Evolutionary conservation across 2,888 invertebrate genomes (phyloP).

Genomic region (Drosophila neotestacea): DNA sequence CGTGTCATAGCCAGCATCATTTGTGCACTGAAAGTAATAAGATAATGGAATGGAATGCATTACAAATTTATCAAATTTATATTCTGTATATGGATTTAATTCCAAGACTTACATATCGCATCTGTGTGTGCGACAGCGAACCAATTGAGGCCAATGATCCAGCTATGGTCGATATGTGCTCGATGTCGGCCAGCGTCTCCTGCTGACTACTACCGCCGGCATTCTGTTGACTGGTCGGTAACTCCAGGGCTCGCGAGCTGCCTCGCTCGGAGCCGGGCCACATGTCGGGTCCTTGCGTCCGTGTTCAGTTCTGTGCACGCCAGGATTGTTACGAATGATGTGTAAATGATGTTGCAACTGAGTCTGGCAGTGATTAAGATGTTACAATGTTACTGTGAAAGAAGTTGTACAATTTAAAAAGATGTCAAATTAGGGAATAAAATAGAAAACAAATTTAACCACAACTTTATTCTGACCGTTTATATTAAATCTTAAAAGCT

Average conservation of each 20-base stretch:
- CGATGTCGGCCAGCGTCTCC: constrained; percentile 89
- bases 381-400: neutral
- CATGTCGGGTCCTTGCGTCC: constrained; percentile 50
- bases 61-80: neutral
- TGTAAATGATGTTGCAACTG: constrained; percentile 2
- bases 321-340: constrained; percentile 42
- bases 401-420: neutral
- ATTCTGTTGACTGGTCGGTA: constrained; percentile 78
- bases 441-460: too few relatives aligned
- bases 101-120: constrained; percentile 75
- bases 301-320: constrained; percentile 42
- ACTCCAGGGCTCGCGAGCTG: constrained; percentile 82
- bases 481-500: too few relatives aligned
- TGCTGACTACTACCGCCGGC: constrained; percentile 84
- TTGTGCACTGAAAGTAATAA: constrained; percentile 77
- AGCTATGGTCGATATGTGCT: constrained; percentile 90
- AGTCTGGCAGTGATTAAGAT: constrained; percentile 16
- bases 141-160: constrained; percentile 88
- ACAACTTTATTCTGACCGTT: too few relatives aligned
- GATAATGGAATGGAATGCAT: neutral
- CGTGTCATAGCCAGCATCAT: constrained; percentile 90
- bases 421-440: neutral
- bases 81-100: neutral
- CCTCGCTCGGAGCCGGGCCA: constrained; percentile 83
- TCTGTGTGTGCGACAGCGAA: constrained; percentile 87